These are phyloP conservation scores for Onychomys arenicola DNA, from an alignment of 2,797 vertebrate genomes.

Conservation along the genomic window DNA sequence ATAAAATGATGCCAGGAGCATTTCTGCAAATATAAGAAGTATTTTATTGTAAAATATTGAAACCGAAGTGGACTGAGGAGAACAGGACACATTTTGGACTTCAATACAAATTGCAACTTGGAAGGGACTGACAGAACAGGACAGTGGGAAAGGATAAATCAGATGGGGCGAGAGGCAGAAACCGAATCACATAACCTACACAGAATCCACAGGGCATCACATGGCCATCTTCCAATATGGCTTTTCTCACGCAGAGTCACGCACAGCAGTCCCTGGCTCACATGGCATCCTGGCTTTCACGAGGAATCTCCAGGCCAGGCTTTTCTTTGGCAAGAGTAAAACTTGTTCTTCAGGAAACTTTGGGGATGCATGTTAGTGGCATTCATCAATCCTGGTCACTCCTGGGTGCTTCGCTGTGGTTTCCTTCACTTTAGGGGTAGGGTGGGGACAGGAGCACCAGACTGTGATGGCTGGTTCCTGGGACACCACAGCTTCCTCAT, in stretches of 20 bases:
- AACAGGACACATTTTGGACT: conserved; percentile 81
- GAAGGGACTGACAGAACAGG: conserved; percentile 87
- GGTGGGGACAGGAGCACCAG: neutral
- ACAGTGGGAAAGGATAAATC: conserved; percentile 64
- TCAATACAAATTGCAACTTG: conserved; percentile 85
- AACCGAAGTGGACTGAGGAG: conserved; percentile 91
- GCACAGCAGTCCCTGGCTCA: conserved; percentile 62
- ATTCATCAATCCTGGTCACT: neutral
- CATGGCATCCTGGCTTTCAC: neutral
- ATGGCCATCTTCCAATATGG: conserved; percentile 68
- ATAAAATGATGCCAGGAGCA: conserved; percentile 88
- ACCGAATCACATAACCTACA: conserved; percentile 89
- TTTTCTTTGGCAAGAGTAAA: conserved; percentile 70
- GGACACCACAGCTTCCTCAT: conserved; percentile 20
- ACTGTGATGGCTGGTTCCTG: neutral
- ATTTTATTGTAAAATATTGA: conserved; percentile 93
- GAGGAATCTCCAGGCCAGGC: conserved; percentile 60
- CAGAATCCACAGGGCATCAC: conserved; percentile 66
- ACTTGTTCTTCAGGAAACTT: neutral
- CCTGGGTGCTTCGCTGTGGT: conserved; percentile 29
- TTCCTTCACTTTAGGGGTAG: conserved; percentile 55
- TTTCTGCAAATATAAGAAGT: conserved; percentile 90
- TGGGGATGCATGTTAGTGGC: accelerated
- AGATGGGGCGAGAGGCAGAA: conserved; percentile 71
- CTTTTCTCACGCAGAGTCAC: conserved; percentile 74